phyloP scores from a whole-genome alignment of 2,113 vertebrate species.

The Seriola rivoliana region DNA sequence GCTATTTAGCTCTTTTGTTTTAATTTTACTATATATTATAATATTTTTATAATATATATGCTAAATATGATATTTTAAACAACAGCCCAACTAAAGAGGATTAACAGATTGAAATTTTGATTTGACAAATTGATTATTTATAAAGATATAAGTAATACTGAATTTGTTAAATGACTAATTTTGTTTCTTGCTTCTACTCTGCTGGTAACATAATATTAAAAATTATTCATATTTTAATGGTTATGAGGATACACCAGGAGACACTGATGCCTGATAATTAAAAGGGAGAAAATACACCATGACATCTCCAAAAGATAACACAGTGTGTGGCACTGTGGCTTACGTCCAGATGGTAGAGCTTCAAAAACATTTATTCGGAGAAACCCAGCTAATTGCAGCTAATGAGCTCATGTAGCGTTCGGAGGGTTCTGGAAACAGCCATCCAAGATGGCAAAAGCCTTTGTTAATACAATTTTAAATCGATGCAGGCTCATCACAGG shows the following conservation, averaged over 20 bases:
- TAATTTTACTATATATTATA: not conserved
- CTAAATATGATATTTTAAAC: too few species aligned
- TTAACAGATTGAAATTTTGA: not conserved
- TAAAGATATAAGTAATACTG: not conserved
- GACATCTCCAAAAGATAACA: constrained; percentile 18
- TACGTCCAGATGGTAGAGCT: constrained; percentile 25
- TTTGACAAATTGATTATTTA: not conserved
- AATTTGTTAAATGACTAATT: not conserved
- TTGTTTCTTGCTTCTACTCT: not conserved
- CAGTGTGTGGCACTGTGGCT: not conserved
- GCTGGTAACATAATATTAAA: not conserved
- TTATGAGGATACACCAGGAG: constrained; percentile 10
- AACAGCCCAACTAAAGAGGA: too few species aligned
- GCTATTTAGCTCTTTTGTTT: not conserved
- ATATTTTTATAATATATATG: too few species aligned
- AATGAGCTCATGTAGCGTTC: constrained; percentile 34
- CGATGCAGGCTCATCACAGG: not conserved
- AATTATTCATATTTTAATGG: not conserved
- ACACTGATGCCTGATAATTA: constrained; percentile 22
- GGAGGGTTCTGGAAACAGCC: constrained; percentile 36
- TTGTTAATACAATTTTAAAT: constrained; percentile 7
- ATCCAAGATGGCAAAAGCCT: constrained; percentile 10
- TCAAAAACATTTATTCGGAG: constrained; percentile 35
- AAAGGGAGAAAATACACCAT: constrained; percentile 4
- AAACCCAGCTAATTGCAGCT: constrained; percentile 39